Percentiles rank a stretch among this genome's conserved stretches.
Evolutionary conservation across 2,113 vertebrate species (phyloP).

Genomic region (Balaeniceps rex): DNA sequence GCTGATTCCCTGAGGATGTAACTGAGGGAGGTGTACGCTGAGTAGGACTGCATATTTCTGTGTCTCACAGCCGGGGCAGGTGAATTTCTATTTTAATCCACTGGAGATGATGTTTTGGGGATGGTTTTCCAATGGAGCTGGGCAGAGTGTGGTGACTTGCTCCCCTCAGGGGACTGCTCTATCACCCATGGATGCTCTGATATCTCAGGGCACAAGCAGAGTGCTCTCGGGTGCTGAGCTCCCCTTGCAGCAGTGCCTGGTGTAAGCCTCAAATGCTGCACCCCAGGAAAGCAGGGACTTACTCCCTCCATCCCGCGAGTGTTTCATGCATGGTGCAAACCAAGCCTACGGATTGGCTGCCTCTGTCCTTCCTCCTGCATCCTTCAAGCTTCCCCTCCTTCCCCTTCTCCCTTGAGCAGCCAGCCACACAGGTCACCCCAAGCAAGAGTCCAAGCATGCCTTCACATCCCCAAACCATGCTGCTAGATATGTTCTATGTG

Average conservation of each 20-base stretch:
- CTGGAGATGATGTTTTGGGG: not conserved
- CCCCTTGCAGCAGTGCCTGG: not conserved
- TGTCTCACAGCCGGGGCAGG: not conserved
- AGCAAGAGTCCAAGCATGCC: rapidly evolving
- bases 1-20: not conserved
- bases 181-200: not conserved
- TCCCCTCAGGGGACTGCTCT: not conserved
- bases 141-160: not conserved
- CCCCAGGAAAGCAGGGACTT: not conserved
- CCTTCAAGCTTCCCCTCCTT: not conserved
- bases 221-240: not conserved
- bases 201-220: not conserved
- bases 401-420: not conserved
- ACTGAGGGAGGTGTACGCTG: rapidly evolving
- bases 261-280: not conserved
- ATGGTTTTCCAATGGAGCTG: not conserved
- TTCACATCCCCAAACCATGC: not conserved
- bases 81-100: not conserved
- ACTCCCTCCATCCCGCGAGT: rapidly evolving
- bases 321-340: rapidly evolving
- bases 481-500: rapidly evolving
- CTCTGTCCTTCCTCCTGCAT: not conserved
- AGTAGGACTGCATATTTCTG: not conserved
- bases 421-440: not conserved
- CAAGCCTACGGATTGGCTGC: not conserved